Conservation (phyloP, 2,113 vertebrate species). For the Tragelaphus strepsiceros region DNA sequence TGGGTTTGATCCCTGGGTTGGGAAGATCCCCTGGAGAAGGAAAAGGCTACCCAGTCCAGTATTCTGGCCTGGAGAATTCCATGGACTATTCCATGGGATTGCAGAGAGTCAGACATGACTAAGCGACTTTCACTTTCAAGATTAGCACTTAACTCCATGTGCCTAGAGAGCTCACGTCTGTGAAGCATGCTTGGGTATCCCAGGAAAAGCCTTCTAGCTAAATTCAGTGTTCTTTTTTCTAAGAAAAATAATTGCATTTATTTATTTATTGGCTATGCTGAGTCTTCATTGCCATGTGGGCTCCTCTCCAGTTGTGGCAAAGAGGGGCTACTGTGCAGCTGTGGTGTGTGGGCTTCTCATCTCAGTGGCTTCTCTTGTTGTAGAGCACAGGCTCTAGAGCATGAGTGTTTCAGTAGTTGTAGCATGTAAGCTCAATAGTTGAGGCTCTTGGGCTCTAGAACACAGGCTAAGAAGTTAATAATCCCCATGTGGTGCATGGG, state of each 20-base stretch:
- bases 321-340: background rate
- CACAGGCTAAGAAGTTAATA: background rate
- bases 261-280: background rate
- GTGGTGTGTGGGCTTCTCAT: background rate
- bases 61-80: background rate
- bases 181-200: background rate
- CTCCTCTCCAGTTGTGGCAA: background rate
- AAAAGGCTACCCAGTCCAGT: background rate
- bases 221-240: background rate
- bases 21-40: background rate
- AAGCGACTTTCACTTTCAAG: background rate
- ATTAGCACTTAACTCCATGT: background rate
- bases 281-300: background rate
- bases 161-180: background rate
- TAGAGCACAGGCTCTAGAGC: background rate
- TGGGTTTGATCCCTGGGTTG: background rate
- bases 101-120: background rate
- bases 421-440: accelerated
- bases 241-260: background rate
- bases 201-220: background rate
- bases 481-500: background rate
- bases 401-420: background rate
- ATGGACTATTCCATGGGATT: background rate
- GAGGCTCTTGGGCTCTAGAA: background rate
- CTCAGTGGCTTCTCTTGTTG: background rate